Evolutionary conservation across 2,888 invertebrate species (phyloP), one percentile per base, ranked within the genome.

Genomic region (Tiphia femorata): DNA sequence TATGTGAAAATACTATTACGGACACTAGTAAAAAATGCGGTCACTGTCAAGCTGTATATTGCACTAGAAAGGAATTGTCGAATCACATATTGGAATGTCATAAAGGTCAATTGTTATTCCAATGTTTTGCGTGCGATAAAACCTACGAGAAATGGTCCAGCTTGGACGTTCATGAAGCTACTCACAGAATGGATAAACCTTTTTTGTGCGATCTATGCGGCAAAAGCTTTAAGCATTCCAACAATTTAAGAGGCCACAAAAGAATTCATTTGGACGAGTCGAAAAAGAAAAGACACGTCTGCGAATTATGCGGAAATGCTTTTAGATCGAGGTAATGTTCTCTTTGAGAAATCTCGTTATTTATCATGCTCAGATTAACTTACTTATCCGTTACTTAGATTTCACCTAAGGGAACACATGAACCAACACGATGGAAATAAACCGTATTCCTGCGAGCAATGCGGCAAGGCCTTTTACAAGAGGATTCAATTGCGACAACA

Each of bases 341-440:
- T n/a, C 12, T 2, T 8, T 3, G 16, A 14, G 16, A 14, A n/a
- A 6, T 12, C 16, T 8, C 8, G 3, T 2, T 37, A 14, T n/a
- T 2, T 37, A 14, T 16, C n/a, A n/a, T 17, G 17, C 16, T 7
- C 37, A 37, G 7, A 37, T 10, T 21, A 10, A 5, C 7, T 23
- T 41, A 17, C 16, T 14, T 42, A 2, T 1, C 33, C 5, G 35
- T 51, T 33, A 47, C 60, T 78, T 43, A 79, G 84, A 56, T 85
- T 84, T 68, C 85, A 85, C 62, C 77, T 86, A 19, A 81, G 84
- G 30, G 85, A 84, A 43, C 86, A 87, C 62, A 79, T 84, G 78
- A 83, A 84, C 50, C 79, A 82, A 7, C 86, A 86, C 61, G 80
- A 78, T 38, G 80, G 70, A 2, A 72, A 72, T n/a, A n/a, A 69